Conservation (phyloP, 2,797 vertebrate genomes). For the Brotogeris chrysoptera region DNA sequence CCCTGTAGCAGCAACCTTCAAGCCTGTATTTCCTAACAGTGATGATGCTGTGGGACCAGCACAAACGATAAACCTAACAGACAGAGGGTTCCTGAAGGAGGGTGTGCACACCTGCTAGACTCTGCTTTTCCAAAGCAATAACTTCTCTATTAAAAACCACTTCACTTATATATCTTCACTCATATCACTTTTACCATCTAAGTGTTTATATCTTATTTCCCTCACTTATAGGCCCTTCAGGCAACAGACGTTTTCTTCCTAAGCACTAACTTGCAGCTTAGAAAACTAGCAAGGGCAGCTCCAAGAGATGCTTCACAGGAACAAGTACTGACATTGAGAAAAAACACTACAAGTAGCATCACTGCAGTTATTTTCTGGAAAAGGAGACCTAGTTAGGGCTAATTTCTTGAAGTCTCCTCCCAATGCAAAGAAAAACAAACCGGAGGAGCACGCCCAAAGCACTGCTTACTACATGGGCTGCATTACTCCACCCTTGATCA, state of each 20-base stretch:
- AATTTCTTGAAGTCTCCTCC: not conserved
- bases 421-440: not conserved
- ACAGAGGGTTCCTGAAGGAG: not conserved
- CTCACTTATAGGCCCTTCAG: not conserved
- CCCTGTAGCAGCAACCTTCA: not conserved
- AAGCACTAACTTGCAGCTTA: not conserved
- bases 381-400: not conserved
- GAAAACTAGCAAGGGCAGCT: not conserved
- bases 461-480: fast-evolving
- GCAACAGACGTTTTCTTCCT: not conserved
- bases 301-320: not conserved
- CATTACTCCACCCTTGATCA: not conserved
- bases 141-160: fast-evolving
- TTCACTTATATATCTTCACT: not conserved
- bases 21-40: not conserved
- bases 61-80: not conserved
- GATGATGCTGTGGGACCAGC: not conserved
- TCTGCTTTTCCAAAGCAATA: not conserved
- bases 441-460: not conserved
- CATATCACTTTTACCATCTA: not conserved
- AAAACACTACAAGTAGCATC: not conserved
- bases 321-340: fast-evolving
- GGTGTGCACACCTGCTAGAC: not conserved
- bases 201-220: not conserved
- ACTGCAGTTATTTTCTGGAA: not conserved